Conservation (phyloP, 2,113 vertebrate species). For the Arvicanthis niloticus region DNA sequence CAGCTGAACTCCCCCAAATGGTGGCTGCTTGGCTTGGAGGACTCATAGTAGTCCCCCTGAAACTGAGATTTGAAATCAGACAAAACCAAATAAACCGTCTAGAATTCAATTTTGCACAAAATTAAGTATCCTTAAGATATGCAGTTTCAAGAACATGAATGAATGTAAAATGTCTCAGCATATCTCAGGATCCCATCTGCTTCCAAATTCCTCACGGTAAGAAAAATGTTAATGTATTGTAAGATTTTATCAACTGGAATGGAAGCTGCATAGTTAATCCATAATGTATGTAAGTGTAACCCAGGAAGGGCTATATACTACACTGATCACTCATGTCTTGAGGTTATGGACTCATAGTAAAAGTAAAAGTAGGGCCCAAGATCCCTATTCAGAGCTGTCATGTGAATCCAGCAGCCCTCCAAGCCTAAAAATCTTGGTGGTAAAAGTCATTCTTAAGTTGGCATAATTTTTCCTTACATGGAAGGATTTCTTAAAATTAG, state of each 20-base stretch:
- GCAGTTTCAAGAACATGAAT: constrained; percentile 43
- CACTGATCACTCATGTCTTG: constrained; percentile 9
- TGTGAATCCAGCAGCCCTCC: background rate
- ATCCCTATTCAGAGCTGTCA: background rate
- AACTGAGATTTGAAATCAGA: constrained; percentile 20
- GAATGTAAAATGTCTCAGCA: constrained; percentile 7
- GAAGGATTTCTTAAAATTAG: constrained; percentile 4
- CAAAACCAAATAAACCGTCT: constrained; percentile 43
- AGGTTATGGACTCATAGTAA: constrained; percentile 6
- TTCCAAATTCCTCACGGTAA: constrained; percentile 47
- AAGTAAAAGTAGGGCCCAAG: constrained; percentile 29
- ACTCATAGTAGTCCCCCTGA: background rate
- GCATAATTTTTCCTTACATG: constrained; percentile 14
- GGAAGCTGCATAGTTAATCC: background rate
- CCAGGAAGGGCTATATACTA: background rate
- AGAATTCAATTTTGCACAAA: constrained; percentile 39
- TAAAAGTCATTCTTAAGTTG: constrained; percentile 13
- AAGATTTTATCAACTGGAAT: constrained; percentile 50
- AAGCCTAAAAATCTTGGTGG: constrained; percentile 19
- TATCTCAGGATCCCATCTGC: constrained; percentile 21
- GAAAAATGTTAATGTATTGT: background rate
- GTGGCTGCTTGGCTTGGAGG: background rate
- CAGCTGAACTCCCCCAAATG: background rate
- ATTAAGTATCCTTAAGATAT: constrained; percentile 43
- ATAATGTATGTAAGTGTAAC: constrained; percentile 8